phyloP scores from a whole-genome alignment of 2,888 invertebrate genomes.

The Calliscelio sp. region DNA sequence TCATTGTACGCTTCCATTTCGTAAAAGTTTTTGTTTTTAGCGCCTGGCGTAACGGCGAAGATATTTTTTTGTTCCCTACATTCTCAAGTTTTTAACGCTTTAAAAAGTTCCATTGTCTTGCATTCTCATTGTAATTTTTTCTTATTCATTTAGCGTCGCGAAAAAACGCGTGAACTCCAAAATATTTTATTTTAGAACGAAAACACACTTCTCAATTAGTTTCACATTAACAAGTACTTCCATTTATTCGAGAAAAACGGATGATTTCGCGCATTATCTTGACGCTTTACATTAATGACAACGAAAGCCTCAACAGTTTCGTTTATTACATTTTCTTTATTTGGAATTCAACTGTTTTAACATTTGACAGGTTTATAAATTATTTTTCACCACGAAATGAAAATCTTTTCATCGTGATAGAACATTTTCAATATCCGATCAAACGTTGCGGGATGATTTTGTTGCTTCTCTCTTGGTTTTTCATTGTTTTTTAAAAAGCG shows the following conservation, averaged over 20 bases:
- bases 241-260: slow-evolving; percentile 25
- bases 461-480: slow-evolving; percentile 54
- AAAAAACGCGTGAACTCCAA: slow-evolving; percentile 23
- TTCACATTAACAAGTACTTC: slow-evolving; percentile 38
- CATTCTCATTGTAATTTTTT: slow-evolving; percentile 59
- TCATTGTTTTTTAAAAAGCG: slow-evolving; percentile 47
- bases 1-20: slow-evolving; percentile 34
- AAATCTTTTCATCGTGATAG: slow-evolving; percentile 33
- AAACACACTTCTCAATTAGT: slow-evolving; percentile 59
- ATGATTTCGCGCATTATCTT: too few relatives aligned
- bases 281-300: neutral
- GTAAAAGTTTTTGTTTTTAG: slow-evolving; percentile 50
- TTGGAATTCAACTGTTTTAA: neutral
- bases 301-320: too few relatives aligned
- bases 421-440: slow-evolving; percentile 62
- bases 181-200: slow-evolving; percentile 58
- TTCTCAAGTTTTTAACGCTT: slow-evolving; percentile 65
- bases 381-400: slow-evolving; percentile 24
- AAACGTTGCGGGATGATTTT: slow-evolving; percentile 53
- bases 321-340: neutral
- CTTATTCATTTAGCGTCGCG: slow-evolving; percentile 44
- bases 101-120: slow-evolving; percentile 63
- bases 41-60: slow-evolving; percentile 30
- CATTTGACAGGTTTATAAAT: slow-evolving; percentile 21
- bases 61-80: slow-evolving; percentile 42